Evolutionary conservation across 2,888 invertebrate species (phyloP).

Genomic region (Chaetogeoica ovagalla): DNA sequence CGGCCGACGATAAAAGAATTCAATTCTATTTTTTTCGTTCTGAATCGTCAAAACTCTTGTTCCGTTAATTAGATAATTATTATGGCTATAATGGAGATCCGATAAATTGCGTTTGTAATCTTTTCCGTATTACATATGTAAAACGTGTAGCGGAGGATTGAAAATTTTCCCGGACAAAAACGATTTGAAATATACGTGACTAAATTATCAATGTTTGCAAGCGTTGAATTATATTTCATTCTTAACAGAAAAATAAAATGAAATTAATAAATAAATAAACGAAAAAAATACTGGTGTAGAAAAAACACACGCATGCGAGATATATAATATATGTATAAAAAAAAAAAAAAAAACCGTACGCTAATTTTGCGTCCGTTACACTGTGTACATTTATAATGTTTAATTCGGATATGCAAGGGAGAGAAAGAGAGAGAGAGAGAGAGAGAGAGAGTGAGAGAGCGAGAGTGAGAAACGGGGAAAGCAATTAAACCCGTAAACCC

Average conservation of each 20-base stretch:
- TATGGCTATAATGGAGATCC: not conserved
- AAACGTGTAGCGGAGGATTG: not conserved
- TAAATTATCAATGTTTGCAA: constrained; percentile 33
- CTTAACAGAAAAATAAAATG: constrained; percentile 7
- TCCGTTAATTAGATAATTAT: not conserved
- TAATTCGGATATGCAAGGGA: constrained; percentile 28
- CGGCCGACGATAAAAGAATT: too few relatives aligned
- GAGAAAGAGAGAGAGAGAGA: too few relatives aligned
- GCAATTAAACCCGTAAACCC: constrained; percentile 48
- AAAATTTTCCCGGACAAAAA: not conserved
- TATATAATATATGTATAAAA: not conserved
- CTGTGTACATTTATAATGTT: constrained; percentile 47
- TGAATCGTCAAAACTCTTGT: not conserved
- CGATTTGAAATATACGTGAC: constrained; percentile 41
- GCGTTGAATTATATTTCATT: constrained; percentile 36
- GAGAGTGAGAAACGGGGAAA: constrained; percentile 18
- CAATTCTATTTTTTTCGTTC: too few relatives aligned
- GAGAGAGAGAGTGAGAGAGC: too few relatives aligned
- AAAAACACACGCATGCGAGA: not conserved
- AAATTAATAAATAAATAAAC: constrained; percentile 8
- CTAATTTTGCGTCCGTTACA: constrained; percentile 43
- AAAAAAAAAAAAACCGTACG: constrained; percentile 40
- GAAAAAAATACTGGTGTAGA: constrained; percentile 11
- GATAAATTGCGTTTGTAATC: constrained; percentile 25
- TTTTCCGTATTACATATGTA: not conserved